Conservation (phyloP, 2,113 vertebrate species). For the Pardalotus punctatus region DNA sequence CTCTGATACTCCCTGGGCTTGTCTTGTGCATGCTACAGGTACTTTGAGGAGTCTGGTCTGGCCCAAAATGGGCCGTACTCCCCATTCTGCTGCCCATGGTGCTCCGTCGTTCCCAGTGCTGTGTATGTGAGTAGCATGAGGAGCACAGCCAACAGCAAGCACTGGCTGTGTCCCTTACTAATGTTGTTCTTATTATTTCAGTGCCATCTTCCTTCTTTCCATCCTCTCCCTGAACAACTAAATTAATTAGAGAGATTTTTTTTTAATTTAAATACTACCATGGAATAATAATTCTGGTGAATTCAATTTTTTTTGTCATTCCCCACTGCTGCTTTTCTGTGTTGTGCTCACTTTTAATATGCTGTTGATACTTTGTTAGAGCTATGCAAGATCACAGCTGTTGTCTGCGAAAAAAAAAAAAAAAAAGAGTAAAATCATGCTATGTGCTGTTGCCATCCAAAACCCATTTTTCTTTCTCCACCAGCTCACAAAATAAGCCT, state of each 20-base stretch:
- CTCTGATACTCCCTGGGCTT: too few relatives aligned
- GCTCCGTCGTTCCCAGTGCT: background rate
- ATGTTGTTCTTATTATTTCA: conserved; percentile 37
- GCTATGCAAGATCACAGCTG: conserved; percentile 54
- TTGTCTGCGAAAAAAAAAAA: background rate
- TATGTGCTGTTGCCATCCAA: conserved; percentile 37
- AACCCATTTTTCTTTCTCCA: conserved; percentile 13
- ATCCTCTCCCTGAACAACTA: conserved; percentile 33
- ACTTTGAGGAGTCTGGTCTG: background rate
- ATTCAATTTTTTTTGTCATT: background rate
- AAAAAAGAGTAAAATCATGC: background rate
- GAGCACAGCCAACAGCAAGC: background rate
- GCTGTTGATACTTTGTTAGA: conserved; percentile 31
- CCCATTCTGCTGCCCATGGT: fast-evolving
- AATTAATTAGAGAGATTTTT: conserved; percentile 42
- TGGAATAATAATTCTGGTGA: conserved; percentile 20
- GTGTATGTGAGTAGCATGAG: background rate
- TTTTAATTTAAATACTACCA: conserved; percentile 1
- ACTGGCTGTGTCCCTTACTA: background rate
- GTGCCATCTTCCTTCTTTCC: conserved; percentile 9
- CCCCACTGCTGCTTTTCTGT: background rate
- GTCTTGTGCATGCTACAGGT: background rate
- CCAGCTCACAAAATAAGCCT: background rate
- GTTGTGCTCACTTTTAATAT: background rate
- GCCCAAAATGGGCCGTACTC: background rate